These are phyloP conservation scores for Conus ventricosus DNA, from an alignment of 1,140 invertebrate genomes.

Conservation along the genomic window DNA sequence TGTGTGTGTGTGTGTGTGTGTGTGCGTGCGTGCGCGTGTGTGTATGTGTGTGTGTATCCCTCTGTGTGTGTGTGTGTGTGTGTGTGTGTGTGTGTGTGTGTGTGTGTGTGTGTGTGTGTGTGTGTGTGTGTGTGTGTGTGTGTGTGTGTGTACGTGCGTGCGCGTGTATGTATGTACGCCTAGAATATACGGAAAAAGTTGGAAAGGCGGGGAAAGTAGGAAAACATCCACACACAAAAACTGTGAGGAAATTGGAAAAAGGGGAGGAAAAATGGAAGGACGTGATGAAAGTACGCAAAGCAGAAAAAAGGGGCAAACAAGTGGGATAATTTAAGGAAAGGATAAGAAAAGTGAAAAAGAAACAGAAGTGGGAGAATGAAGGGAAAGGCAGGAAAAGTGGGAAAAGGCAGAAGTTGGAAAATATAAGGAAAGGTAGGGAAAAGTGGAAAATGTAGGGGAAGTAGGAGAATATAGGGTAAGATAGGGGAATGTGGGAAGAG, in stretches of 20 bases:
- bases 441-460: too few species aligned
- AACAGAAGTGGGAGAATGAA: too few species aligned
- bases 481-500: too few species aligned
- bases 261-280: neutral
- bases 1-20: constrained; percentile 22
- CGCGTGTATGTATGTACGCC: neutral
- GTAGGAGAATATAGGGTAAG: too few species aligned
- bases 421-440: too few species aligned
- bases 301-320: neutral
- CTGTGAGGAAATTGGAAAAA: too few species aligned
- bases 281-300: neutral
- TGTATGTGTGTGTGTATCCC: constrained; percentile 11
- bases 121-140: constrained; percentile 8
- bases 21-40: neutral
- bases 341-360: neutral
- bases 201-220: neutral
- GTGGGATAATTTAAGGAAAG: too few species aligned
- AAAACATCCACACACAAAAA: neutral
- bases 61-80: constrained; percentile 22
- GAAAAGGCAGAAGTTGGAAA: too few species aligned
- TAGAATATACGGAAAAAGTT: too few species aligned
- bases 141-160: neutral
- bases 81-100: constrained; percentile 14
- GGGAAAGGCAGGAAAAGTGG: too few species aligned
- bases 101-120: constrained; percentile 18